These are phyloP conservation scores for Aphaenogaster rudis DNA, from an alignment of 1,140 invertebrate genomes.

Conservation along the genomic window DNA sequence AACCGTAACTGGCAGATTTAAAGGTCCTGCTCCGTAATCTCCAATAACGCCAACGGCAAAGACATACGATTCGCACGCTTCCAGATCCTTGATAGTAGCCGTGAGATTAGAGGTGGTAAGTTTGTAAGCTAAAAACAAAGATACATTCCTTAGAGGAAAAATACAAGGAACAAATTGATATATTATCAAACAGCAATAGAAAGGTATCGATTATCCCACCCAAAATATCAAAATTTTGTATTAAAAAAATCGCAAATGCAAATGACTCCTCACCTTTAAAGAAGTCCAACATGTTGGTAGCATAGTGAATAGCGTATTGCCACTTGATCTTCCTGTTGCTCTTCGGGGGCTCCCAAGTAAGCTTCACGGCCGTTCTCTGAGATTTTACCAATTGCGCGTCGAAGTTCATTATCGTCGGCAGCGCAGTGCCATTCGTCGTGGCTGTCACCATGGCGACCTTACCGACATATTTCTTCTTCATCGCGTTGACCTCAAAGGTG, in stretches of 20 bases:
- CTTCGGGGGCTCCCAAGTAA: conserved; percentile 89
- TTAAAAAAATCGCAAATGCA: neutral
- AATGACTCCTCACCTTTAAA: conserved; percentile 84
- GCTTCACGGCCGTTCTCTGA: conserved; percentile 89
- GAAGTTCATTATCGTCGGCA: conserved; percentile 87
- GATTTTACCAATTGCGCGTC: conserved; percentile 87
- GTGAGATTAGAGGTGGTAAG: conserved; percentile 88
- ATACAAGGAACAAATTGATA: neutral
- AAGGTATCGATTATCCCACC: neutral
- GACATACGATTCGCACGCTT: conserved; percentile 91
- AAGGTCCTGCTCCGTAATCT: conserved; percentile 89
- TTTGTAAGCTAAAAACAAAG: conserved; percentile 26
- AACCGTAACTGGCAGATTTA: conserved; percentile 87
- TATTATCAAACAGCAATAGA: neutral
- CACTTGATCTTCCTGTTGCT: conserved; percentile 87
- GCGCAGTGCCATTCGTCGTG: conserved; percentile 87
- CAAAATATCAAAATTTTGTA: neutral
- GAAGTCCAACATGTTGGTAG: conserved; percentile 85
- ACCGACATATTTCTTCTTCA: conserved; percentile 89
- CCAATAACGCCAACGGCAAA: conserved; percentile 90
- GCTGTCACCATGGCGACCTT: conserved; percentile 86
- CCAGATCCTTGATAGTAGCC: conserved; percentile 88
- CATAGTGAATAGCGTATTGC: conserved; percentile 90
- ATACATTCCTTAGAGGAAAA: neutral
- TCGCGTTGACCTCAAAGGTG: conserved; percentile 89